Conservation (phyloP, 30 jellyfish, hydroid and myxozoan species). For the Calvadosia cruxmelitensis region DNA sequence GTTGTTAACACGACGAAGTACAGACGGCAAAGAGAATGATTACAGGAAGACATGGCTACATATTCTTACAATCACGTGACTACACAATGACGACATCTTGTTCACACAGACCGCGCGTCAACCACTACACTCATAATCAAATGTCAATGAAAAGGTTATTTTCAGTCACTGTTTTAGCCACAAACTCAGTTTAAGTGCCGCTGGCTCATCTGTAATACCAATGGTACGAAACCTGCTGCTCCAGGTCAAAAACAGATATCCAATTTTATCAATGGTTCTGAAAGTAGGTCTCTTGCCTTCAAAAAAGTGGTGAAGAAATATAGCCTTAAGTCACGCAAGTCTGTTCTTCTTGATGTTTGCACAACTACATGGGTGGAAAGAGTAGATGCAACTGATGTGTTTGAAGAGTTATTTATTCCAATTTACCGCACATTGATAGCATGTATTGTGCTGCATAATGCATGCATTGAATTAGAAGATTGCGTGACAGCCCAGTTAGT, state of each 20-base stretch:
- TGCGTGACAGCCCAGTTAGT: slow-evolving; percentile 18
- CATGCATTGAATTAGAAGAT: slow-evolving; percentile 27
- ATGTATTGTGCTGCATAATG: slow-evolving; percentile 34
- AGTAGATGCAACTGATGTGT: slow-evolving; percentile 24
- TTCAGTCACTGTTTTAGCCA: slow-evolving; percentile 44
- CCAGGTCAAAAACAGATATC: slow-evolving; percentile 13
- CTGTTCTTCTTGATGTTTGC: slow-evolving; percentile 50
- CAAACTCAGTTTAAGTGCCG: slow-evolving; percentile 35
- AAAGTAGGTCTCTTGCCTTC: too few species aligned
- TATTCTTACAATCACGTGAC: too few species aligned
- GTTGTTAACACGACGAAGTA: too few species aligned
- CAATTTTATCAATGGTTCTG: too few species aligned
- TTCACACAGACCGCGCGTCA: too few species aligned
- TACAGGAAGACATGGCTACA: too few species aligned
- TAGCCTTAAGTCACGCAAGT: too few species aligned
- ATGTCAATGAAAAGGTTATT: slow-evolving; percentile 16
- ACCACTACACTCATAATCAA: too few species aligned
- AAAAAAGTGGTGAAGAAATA: too few species aligned
- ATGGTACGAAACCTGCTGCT: slow-evolving; percentile 34
- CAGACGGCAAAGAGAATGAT: too few species aligned
- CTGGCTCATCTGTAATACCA: slow-evolving; percentile 21
- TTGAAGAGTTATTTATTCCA: slow-evolving; percentile 16
- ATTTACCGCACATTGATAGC: too few species aligned
- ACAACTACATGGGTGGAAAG: slow-evolving; percentile 52
- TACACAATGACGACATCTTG: too few species aligned